Evolutionary conservation across 2,797 vertebrate species (phyloP).

Genomic region (Decapterus maruadsi): DNA sequence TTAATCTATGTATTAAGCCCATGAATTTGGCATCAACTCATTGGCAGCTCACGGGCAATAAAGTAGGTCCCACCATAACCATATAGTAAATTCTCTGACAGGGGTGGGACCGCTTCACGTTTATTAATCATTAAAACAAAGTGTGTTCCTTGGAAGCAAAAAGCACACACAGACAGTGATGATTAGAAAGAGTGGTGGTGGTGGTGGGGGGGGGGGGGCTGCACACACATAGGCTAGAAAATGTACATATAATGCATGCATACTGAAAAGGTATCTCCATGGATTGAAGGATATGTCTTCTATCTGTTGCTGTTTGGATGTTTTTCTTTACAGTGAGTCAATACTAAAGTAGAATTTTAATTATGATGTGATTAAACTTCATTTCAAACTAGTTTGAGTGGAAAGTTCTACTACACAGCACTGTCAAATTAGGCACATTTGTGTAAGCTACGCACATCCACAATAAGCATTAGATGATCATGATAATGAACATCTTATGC

Average conservation of each 20-base stretch:
- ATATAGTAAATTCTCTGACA: constrained; percentile 19
- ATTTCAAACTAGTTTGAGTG: not conserved
- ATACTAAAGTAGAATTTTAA: not conserved
- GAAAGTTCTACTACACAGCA: not conserved
- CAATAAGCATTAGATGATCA: not conserved
- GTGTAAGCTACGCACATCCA: not conserved
- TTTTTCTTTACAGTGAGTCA: constrained; percentile 14
- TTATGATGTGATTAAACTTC: not conserved
- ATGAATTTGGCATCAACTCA: constrained; percentile 58
- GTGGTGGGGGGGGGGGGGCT: not conserved
- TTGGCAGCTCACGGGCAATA: constrained; percentile 34
- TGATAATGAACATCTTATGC: too few species aligned
- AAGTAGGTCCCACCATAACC: constrained; percentile 24
- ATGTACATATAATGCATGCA: constrained; percentile 30
- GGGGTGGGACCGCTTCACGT: constrained; percentile 14
- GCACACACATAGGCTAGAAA: not conserved
- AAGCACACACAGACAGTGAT: constrained; percentile 4
- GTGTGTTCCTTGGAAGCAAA: constrained; percentile 7
- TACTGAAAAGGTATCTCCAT: constrained; percentile 3
- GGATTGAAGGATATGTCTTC: constrained; percentile 32
- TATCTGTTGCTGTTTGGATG: constrained; percentile 23
- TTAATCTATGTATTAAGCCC: constrained; percentile 68
- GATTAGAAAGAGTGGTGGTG: not conserved
- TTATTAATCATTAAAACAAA: constrained; percentile 33
- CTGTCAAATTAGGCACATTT: constrained; percentile 2